phyloP scores from a whole-genome alignment of 2,797 vertebrate species.

The Gobio occitaniae region DNA sequence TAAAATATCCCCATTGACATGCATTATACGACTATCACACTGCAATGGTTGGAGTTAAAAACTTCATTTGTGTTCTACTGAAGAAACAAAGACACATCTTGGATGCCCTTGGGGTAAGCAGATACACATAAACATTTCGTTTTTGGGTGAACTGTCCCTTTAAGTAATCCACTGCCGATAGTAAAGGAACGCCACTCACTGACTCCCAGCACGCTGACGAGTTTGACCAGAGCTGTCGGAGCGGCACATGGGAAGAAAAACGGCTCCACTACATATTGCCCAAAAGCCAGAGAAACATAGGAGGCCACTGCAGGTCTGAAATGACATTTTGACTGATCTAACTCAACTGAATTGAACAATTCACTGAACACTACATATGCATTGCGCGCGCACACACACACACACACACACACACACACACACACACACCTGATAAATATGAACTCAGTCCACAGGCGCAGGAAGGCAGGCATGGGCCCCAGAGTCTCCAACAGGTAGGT shows the following conservation, averaged over 20 bases:
- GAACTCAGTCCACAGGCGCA: slow-evolving; percentile 86
- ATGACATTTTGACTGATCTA: background rate
- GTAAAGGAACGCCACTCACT: slow-evolving; percentile 77
- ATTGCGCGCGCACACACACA: background rate
- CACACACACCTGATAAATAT: slow-evolving; percentile 80
- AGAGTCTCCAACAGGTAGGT: slow-evolving; percentile 81
- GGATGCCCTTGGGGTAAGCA: too few species aligned
- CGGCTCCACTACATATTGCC: slow-evolving; percentile 85
- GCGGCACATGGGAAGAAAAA: slow-evolving; percentile 84
- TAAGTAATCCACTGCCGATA: background rate
- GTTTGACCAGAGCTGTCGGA: slow-evolving; percentile 76
- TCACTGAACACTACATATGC: background rate
- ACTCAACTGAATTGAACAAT: background rate
- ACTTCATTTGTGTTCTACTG: too few species aligned
- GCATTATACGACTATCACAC: too few species aligned
- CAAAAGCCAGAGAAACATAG: slow-evolving; percentile 86
- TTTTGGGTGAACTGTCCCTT: too few species aligned
- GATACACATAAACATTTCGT: too few species aligned
- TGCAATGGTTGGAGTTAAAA: too few species aligned
- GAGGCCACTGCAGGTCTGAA: slow-evolving; percentile 83
- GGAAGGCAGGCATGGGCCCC: slow-evolving; percentile 87
- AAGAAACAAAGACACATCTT: too few species aligned
- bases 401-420: background rate
- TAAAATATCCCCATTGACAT: too few species aligned
- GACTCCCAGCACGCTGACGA: slow-evolving; percentile 82